Base-by-base conservation (phyloP, 2,888 invertebrate species). In the Chloroclystis v-ata region DNA sequence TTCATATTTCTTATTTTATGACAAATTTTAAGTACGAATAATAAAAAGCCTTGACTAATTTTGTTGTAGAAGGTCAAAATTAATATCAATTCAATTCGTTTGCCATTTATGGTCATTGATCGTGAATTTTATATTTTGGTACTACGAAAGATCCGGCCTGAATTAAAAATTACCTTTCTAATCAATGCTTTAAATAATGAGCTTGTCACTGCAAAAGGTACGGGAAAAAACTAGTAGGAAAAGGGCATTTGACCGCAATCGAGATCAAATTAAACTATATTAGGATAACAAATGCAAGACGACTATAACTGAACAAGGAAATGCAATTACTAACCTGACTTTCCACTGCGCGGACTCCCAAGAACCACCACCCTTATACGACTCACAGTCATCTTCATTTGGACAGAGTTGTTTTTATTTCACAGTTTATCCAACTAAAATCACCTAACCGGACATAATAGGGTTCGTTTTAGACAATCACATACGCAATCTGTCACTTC, bases 321-420 rank as follows among this genome's bases (percentile, higher is more conserved):
- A 59, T 56, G 56, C 54, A 56, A 56, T 53, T 75, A 87, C 91
- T 90, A 82, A 94, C 94, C 94, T 81, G 93, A 93, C 87, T 94
- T 94, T 72, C 93, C 94, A 75, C 93, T 93, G 72, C 92, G 89
- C 69, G 93, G 90, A 77, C 92, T 92, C 71, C 94, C 94, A 75
- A 93, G 89, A 78, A 94, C 93, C 85, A 93, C 94, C 80, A 93
- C 93, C 89, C 92, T 90, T 84, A 94, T 93, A 80, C 92, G 91
- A 86, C 92, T 93, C 78, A 92, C 92, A 88, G 93, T 93, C 93
- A 94, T 93, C 86, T 87, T 87, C 87, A 87, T 87, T 81, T 82
- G 83, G 78, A 72, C 65, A 70, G 78, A 62, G 73, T 79, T 69
- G 53, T 49, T 63, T 67, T 71, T 65, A 62, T n/a, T n/a, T n/a